phyloP scores from a whole-genome alignment of 1,140 invertebrate species.

The Philotrypesis tridentata region DNA sequence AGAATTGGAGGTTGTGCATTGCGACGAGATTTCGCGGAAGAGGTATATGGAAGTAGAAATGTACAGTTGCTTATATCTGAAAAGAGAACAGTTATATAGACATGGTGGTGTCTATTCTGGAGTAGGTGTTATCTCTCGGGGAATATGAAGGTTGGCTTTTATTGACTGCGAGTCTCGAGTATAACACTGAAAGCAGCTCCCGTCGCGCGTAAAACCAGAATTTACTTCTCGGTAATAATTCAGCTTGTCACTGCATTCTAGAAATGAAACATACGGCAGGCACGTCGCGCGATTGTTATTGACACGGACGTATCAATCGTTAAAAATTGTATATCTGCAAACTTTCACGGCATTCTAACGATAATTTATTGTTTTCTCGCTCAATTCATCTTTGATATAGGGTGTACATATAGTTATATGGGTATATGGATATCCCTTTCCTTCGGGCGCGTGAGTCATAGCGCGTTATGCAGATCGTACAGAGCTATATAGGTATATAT shows the following conservation, averaged over 20 bases:
- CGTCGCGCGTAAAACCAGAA: neutral
- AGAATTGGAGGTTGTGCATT: no score
- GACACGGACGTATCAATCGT: neutral
- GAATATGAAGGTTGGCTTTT: slow-evolving; percentile 27
- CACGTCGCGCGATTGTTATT: neutral
- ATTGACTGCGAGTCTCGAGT: no score
- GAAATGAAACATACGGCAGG: neutral
- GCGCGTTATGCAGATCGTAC: no score
- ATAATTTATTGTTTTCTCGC: neutral
- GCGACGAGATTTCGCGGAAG: neutral
- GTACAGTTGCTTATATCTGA: neutral
- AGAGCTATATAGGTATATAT: neutral
- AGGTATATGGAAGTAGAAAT: neutral
- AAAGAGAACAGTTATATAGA: neutral
- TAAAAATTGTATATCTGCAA: neutral
- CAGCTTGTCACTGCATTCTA: no score
- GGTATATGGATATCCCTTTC: neutral
- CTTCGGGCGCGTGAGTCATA: no score
- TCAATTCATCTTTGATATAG: neutral
- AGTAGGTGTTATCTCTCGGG: neutral
- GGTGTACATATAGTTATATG: no score
- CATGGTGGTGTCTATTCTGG: no score
- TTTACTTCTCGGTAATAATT: neutral
- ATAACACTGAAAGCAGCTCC: slow-evolving; percentile 1
- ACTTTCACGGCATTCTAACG: neutral